Base-by-base conservation (phyloP, 2,888 invertebrate genomes). In the Dioctria linearis region DNA sequence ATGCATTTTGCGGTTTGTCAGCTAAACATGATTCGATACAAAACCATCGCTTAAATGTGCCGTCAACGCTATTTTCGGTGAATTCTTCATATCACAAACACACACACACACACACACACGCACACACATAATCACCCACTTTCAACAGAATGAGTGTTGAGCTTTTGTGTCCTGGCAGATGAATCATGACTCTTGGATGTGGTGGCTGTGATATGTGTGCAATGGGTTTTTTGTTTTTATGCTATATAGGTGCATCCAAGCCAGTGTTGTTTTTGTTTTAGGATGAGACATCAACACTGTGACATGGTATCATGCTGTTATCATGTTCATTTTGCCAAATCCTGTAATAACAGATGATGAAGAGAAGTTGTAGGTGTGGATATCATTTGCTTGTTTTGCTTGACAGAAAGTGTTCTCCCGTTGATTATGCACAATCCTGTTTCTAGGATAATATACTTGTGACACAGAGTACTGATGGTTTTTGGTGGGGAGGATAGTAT, bases 1-100 rank as follows among this genome's bases (percentile, higher is more conserved):
- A 80, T 82, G 82, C 82, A 82, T 82, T 82, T 82, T 82, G 82
- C 66, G 82, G 82, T 82, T 80, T 82, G 82, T 82, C 82, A 82
- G 80, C 80, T 82, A 75, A 82, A 82, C 82, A 82, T 82, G 82
- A 82, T 82, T 82, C 82, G 82, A 78, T 82, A 82, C 81, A 82
- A 82, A 82, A 82, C 81, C 81, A 80, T 80, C 81, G 80, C 80
- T 80, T 80, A 82, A 82, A 82, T 82, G 80, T 78, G 82, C 54
- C 80, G 82, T 82, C 82, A 82, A 57, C 82, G 75, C 73, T 82
- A 75, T 80, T 82, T 82, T 82, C 78, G 78, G 79, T 42, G 76
- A 76, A 81, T 76, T 80, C 81, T 80, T 73, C 73, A 57, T 43
- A 25, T 25, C 11, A 5, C 6, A 9, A 1, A 9, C 49, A 11